phyloP scores from a whole-genome alignment of 2,113 vertebrate species.

The Cnemophilus loriae region DNA sequence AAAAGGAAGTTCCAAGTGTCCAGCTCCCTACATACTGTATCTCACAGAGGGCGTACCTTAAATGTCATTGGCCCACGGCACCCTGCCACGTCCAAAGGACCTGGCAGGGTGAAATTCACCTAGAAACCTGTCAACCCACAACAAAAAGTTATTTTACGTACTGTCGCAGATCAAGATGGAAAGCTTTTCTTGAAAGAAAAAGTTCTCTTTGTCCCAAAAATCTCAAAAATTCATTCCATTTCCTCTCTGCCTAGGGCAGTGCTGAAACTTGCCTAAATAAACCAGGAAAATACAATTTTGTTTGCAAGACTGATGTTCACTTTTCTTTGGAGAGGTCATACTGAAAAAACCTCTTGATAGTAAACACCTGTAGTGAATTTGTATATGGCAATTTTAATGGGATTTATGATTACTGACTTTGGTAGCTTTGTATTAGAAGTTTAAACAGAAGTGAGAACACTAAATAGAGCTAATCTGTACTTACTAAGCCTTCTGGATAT shows the following conservation, averaged over 20 bases:
- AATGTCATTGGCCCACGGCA: too few relatives aligned
- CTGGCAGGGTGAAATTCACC: too few relatives aligned
- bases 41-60: too few relatives aligned
- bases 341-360: slow-evolving; percentile 1
- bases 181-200: background rate
- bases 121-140: too few relatives aligned
- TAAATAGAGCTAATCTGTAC: background rate
- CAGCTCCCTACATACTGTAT: too few relatives aligned
- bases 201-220: background rate
- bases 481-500: background rate
- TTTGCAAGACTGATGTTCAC: background rate
- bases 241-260: background rate
- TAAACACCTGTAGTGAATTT: slow-evolving; percentile 20
- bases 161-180: background rate
- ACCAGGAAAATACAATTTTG: background rate
- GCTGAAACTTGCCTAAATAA: background rate
- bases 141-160: background rate
- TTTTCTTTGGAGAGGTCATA: background rate
- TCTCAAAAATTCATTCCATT: background rate
- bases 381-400: background rate
- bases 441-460: slow-evolving; percentile 3
- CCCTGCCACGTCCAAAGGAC: too few relatives aligned
- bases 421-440: slow-evolving; percentile 4
- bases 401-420: slow-evolving; percentile 5
- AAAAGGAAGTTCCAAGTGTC: too few relatives aligned